Evolutionary conservation across 1,140 invertebrate species (phyloP), one percentile per base, ranked within the genome.

Genomic region (Nixonia krombeini): DNA sequence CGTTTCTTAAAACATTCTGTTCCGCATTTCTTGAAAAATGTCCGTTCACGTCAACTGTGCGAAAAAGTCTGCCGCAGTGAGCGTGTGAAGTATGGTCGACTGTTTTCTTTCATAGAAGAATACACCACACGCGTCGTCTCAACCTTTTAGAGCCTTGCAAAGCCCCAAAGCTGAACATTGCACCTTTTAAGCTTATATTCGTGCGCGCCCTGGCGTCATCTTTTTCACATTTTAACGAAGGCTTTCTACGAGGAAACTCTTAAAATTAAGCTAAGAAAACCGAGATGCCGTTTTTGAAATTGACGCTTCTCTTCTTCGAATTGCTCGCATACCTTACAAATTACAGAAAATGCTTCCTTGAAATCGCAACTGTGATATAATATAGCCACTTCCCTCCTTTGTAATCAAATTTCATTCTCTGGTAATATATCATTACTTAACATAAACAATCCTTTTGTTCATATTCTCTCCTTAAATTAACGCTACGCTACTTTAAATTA

Each of bases 211-310:
- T 35, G n/a, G 28, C 13, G 45, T 35, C 17, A 35, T 13, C 15
- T 47, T 47, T 21, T 33, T 21, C 45, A 23, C 29, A 35, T 6
- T 47, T 29, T 33, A 47, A 47, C 18, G 29, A 47, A 47, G 17
- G 29, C 45, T 47, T 33, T 47, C 31, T 35, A n/a, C 45, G 10
- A 9, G 45, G 10, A 47, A 35, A 35, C 16, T 2, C 45, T 47
- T 42, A 35, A n/a, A 35, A 47, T 7, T 17, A 25, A 12, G 17
- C 18, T 21, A 28, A 17, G 31, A 12, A 47, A 47, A 47, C 40
- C 18, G 16, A 47, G 45, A 18, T 47, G 45, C 8, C 28, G 17
- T 12, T 47, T 47, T 35, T 47, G 15, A 47, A 12, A 33, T n/a
- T 1, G 15, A 12, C 3, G 6, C 16, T 10, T 17, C 16, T 31